These are phyloP conservation scores for Caenorhabditis latens DNA, from an alignment of 1,140 invertebrate genomes.

Conservation along the genomic window DNA sequence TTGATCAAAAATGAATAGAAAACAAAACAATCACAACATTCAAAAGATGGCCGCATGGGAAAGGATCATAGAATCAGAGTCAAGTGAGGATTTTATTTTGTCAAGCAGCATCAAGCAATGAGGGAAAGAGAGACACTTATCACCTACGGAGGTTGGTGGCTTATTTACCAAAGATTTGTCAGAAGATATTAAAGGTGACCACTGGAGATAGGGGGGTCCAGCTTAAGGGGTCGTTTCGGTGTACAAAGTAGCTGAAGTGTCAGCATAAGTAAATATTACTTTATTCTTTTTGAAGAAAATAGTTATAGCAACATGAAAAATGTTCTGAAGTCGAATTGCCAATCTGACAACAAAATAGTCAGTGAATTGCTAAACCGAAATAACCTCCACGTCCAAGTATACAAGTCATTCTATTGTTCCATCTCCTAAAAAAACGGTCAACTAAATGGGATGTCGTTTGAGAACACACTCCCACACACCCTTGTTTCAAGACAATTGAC, in stretches of 20 bases:
- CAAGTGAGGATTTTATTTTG: slow-evolving; percentile 42
- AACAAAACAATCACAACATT: slow-evolving; percentile 54
- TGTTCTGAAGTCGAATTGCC: too few relatives aligned
- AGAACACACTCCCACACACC: neutral
- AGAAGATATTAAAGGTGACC: neutral
- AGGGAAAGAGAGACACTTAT: slow-evolving; percentile 24
- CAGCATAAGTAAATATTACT: neutral
- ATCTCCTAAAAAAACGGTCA: too few relatives aligned
- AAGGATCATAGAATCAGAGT: slow-evolving; percentile 14
- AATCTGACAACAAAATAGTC: too few relatives aligned
- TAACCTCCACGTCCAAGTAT: too few relatives aligned
- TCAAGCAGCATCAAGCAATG: slow-evolving; percentile 17
- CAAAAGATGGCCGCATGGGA: neutral
- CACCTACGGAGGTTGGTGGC: neutral
- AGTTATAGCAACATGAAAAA: neutral
- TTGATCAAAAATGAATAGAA: slow-evolving; percentile 48
- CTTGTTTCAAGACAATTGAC: neutral
- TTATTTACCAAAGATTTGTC: slow-evolving; percentile 27
- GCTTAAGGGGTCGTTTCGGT: neutral
- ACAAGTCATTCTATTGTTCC: slow-evolving; percentile 10
- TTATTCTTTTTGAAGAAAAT: neutral
- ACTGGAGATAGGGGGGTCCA: neutral
- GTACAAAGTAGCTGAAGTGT: slow-evolving; percentile 15
- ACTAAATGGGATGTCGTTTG: neutral
- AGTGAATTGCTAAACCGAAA: too few relatives aligned